phyloP scores from a whole-genome alignment of 2,888 invertebrate genomes.

The Brachypterus glaber region DNA sequence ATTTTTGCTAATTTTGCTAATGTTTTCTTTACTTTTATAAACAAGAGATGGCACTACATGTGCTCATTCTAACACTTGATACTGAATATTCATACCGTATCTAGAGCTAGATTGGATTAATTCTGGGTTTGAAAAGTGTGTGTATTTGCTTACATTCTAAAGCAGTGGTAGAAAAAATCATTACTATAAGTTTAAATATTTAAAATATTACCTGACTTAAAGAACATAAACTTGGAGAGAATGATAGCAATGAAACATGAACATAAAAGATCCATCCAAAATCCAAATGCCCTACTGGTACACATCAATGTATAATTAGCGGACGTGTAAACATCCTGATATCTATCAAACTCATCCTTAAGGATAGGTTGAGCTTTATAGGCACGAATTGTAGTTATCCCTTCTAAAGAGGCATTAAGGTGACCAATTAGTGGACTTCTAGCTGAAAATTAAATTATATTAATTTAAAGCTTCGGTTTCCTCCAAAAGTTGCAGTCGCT shows the following conservation, averaged over 20 bases:
- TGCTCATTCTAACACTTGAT: no score
- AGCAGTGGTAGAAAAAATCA: no score
- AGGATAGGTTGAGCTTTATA: slow-evolving; percentile 26
- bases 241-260: slow-evolving; percentile 18
- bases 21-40: no score
- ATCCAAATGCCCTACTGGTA: slow-evolving; percentile 27
- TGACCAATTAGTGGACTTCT: slow-evolving; percentile 35
- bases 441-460: no score
- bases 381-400: slow-evolving; percentile 31
- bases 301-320: slow-evolving; percentile 29
- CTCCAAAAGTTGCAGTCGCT: no score
- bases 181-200: neutral
- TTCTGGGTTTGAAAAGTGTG: no score
- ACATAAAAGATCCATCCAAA: slow-evolving; percentile 27
- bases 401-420: slow-evolving; percentile 33
- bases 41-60: no score
- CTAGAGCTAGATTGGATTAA: neutral
- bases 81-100: no score
- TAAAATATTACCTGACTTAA: slow-evolving; percentile 19
- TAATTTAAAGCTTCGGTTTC: no score
- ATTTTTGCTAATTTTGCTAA: no score
- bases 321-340: slow-evolving; percentile 34
- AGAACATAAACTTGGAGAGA: slow-evolving; percentile 19
- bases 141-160: no score
- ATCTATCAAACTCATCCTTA: slow-evolving; percentile 30